Evolutionary conservation across 2,797 vertebrate species (phyloP).

Genomic region (Centropyge bicolor): DNA sequence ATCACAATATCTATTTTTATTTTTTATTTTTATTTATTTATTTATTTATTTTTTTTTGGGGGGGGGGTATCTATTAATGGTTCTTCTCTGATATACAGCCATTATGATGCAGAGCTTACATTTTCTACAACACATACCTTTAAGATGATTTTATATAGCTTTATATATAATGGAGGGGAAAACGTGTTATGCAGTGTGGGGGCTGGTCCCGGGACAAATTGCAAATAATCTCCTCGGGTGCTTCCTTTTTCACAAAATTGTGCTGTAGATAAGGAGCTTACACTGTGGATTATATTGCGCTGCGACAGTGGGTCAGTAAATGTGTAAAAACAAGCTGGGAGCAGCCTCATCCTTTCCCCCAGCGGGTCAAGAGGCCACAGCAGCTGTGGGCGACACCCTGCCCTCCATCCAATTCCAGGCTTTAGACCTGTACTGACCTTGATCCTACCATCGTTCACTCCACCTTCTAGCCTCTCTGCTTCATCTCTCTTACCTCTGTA

Average conservation of each 20-base stretch:
- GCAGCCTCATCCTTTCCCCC: constrained; percentile 53
- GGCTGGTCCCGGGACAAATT: constrained; percentile 54
- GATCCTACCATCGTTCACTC: constrained; percentile 21
- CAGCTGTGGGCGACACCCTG: constrained; percentile 71
- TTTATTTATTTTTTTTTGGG: no score
- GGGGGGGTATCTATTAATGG: no score
- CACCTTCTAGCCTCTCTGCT: constrained; percentile 15
- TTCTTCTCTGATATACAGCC: neutral
- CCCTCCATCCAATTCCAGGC: constrained; percentile 8
- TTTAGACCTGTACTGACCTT: constrained; percentile 52
- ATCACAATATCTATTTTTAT: no score
- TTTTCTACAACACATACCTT: neutral
- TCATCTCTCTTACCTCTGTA: neutral
- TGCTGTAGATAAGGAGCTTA: constrained; percentile 83
- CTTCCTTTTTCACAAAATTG: constrained; percentile 72
- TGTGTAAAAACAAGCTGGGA: constrained; percentile 63
- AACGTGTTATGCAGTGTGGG: constrained; percentile 3
- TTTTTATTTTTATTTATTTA: no score
- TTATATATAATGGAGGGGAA: neutral
- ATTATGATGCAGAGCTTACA: neutral
- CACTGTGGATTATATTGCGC: constrained; percentile 80
- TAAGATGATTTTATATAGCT: neutral
- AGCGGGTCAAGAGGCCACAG: constrained; percentile 75
- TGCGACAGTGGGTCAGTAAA: constrained; percentile 74
- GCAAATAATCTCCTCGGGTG: constrained; percentile 70